Percentiles rank a stretch among this genome's conserved stretches.
These are phyloP conservation scores for Rutpela maculata DNA, from an alignment of 2,888 invertebrate genomes.

Conservation along the genomic window DNA sequence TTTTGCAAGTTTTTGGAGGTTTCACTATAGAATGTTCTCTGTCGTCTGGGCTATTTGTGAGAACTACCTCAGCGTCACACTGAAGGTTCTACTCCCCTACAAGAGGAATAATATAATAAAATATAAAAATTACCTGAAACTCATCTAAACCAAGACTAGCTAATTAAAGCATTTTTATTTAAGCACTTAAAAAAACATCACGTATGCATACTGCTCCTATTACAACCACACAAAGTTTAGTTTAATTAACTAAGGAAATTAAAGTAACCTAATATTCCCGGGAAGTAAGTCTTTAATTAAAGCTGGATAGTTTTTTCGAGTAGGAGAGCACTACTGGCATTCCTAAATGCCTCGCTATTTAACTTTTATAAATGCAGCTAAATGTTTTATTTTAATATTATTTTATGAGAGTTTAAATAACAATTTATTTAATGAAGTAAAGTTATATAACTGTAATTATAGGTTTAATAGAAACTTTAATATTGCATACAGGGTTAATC, in stretches of 20 bases:
- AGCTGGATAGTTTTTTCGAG: slow-evolving; percentile 11
- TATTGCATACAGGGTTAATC: no score
- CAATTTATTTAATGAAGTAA: not conserved
- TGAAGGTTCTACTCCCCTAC: no score
- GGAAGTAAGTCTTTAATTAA: slow-evolving; percentile 8
- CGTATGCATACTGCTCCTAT: not conserved
- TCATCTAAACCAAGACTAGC: not conserved
- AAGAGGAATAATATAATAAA: no score
- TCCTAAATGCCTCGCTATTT: not conserved
- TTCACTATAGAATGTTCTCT: no score
- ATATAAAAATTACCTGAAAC: no score
- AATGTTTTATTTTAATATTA: not conserved
- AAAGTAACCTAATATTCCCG: slow-evolving; percentile 15
- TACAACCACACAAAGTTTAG: not conserved
- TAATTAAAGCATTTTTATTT: not conserved
- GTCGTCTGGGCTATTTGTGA: no score
- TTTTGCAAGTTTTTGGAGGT: no score
- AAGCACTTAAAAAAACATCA: not conserved
- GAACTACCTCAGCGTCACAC: no score
- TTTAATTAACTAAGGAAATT: slow-evolving; percentile 24
- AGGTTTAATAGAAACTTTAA: not conserved
- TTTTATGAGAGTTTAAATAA: not conserved
- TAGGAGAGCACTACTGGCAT: not conserved
- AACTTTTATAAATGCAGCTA: not conserved
- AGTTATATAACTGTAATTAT: not conserved